Evolutionary conservation across 2,797 vertebrate species (phyloP).

Genomic region (Thunnus albacares): DNA sequence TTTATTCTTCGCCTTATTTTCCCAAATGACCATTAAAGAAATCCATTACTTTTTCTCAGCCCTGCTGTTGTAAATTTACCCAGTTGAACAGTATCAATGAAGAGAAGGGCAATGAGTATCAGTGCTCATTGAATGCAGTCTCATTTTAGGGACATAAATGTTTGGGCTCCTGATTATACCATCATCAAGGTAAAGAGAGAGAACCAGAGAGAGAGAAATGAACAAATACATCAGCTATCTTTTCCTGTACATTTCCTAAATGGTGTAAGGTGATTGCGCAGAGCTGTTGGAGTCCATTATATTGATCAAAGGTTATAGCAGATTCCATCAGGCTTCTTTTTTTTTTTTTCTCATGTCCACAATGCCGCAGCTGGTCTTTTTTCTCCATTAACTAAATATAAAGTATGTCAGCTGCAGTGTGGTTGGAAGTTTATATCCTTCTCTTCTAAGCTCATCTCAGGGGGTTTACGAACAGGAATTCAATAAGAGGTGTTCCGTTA

Average conservation of each 20-base stretch:
- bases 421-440: constrained; percentile 30
- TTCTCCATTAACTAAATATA: constrained; percentile 66
- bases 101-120: constrained; percentile 6
- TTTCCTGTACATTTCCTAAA: constrained; percentile 20
- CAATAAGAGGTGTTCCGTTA: constrained; percentile 43
- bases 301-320: constrained; percentile 67
- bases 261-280: constrained; percentile 37
- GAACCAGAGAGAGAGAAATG: constrained; percentile 11
- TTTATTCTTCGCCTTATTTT: constrained; percentile 31
- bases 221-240: constrained; percentile 33
- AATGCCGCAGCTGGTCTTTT: constrained; percentile 57
- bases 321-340: constrained; percentile 52
- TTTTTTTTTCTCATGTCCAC: constrained; percentile 43
- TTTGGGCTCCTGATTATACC: constrained; percentile 45
- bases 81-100: constrained; percentile 34
- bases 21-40: constrained; percentile 51
- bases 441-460: constrained; percentile 28
- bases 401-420: constrained; percentile 39
- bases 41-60: constrained; percentile 42
- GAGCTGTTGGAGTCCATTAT: constrained; percentile 67
- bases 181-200: constrained; percentile 26
- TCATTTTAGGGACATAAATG: constrained; percentile 42
- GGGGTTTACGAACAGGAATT: constrained; percentile 36
- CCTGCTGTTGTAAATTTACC: constrained; percentile 50
- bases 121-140: constrained; percentile 37